A percentile compares a stretch with the other conserved stretches of the same genome.
Conservation (phyloP, 2,888 invertebrate genomes). For the Autographa pulchrina region DNA sequence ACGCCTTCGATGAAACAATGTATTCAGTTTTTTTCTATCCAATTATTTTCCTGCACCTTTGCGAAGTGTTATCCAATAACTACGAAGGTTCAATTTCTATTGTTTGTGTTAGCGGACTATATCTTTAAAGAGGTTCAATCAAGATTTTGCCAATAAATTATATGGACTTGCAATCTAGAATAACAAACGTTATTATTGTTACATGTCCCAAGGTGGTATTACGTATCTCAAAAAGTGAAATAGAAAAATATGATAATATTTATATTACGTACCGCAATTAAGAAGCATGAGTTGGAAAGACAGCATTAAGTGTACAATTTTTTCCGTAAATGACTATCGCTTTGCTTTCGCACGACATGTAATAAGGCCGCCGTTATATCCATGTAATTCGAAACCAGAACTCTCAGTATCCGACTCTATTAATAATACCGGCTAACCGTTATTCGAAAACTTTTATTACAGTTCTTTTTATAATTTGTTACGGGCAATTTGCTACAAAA, state of each 20-base stretch:
- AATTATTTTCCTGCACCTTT: conserved; percentile 20
- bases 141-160: background rate
- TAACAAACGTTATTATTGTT: conserved; percentile 1
- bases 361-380: background rate
- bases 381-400: background rate
- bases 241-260: no score
- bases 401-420: background rate
- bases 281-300: no score
- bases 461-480: background rate
- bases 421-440: background rate
- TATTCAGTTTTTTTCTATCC: conserved; percentile 3
- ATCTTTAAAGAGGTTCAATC: conserved; percentile 11
- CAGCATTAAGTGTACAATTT: no score
- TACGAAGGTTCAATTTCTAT: conserved; percentile 15
- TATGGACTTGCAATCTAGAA: background rate
- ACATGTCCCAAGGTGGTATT: no score
- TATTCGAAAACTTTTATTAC: background rate
- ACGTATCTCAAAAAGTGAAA: no score
- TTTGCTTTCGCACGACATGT: no score
- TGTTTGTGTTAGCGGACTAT: conserved; percentile 12
- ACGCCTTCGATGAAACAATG: background rate
- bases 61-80: conserved; percentile 43
- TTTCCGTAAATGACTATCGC: no score
- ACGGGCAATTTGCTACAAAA: background rate
- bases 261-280: no score